Evolutionary conservation across 2,888 invertebrate genomes (phyloP), one percentile per base, ranked within the genome.

Genomic region (Mesodorylaimus sp.): DNA sequence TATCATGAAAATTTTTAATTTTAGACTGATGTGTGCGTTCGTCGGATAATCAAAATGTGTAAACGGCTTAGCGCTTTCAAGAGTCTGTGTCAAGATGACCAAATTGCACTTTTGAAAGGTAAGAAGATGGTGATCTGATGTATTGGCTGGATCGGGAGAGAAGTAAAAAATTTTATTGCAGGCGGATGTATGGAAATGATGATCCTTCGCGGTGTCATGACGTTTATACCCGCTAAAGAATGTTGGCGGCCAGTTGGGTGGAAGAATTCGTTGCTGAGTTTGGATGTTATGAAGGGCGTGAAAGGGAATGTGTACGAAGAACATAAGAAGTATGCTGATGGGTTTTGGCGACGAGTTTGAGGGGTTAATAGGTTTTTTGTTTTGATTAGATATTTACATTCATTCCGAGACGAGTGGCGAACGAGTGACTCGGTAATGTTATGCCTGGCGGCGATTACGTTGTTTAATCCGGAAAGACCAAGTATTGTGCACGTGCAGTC

Each of bases 161-260:
- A n/a, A n/a, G n/a, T n/a, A n/a, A n/a, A n/a, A n/a, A n/a, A n/a
- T n/a, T 46, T 3, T 48, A 13, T 47, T 53, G 10, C 47, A 59
- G 61, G 56, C n/a, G 88, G 91, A 1, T 88, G 88, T 63, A 88
- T 87, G 45, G 93, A 95, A 70, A 83, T 95, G 79, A 81, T 95
- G 79, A 81, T 95, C 51, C 75, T 95, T 47, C 75, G 89, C 16
- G 88, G 91, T 56, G 85, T 85, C 0, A 81, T 85, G 74, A 83
- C 83, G 44, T 95, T 88, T 64, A 87, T 91, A 64, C 78, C 79
- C 1, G 83, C 83, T 58, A 78, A 80, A 57, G 81, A 86, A 61
- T 80, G 81, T 46, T 95, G 93, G 93, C 61, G 59, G 7, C n/a
- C n/a, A n/a, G n/a, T n/a, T n/a, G 85, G 84, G 2, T 66, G 65